Evolutionary conservation across 2,113 vertebrate genomes (phyloP).

Genomic region (Platanista minor): DNA sequence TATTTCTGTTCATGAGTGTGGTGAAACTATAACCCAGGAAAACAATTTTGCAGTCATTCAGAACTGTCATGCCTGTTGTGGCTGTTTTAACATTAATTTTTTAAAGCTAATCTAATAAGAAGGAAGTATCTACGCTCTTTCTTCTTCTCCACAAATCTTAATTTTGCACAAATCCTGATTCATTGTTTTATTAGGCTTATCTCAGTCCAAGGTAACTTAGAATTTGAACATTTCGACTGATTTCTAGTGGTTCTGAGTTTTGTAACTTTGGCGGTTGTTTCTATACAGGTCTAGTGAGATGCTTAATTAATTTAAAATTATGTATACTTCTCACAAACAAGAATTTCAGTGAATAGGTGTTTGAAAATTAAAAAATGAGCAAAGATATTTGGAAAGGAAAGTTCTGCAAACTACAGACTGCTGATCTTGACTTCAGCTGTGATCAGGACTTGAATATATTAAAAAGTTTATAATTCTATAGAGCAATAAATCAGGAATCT

Average conservation of each 20-base stretch:
- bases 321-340: neutral
- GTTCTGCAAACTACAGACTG: neutral
- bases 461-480: neutral
- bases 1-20: neutral
- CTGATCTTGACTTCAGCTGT: neutral
- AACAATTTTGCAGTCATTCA: neutral
- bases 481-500: neutral
- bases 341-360: neutral
- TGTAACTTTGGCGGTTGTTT: neutral
- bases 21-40: neutral
- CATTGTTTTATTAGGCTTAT: neutral
- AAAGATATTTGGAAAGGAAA: neutral
- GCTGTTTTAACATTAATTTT: neutral
- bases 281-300: neutral
- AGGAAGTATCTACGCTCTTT: neutral
- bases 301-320: neutral
- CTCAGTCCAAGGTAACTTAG: neutral
- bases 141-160: neutral
- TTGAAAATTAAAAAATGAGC: neutral
- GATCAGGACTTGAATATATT: neutral
- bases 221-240: neutral
- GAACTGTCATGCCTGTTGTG: neutral
- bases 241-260: neutral
- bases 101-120: neutral
- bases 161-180: neutral